A percentile compares a stretch with the other conserved stretches of the same genome.
Evolutionary conservation across 2,888 invertebrate species (phyloP).

Genomic region (Cheilosia scutellata): DNA sequence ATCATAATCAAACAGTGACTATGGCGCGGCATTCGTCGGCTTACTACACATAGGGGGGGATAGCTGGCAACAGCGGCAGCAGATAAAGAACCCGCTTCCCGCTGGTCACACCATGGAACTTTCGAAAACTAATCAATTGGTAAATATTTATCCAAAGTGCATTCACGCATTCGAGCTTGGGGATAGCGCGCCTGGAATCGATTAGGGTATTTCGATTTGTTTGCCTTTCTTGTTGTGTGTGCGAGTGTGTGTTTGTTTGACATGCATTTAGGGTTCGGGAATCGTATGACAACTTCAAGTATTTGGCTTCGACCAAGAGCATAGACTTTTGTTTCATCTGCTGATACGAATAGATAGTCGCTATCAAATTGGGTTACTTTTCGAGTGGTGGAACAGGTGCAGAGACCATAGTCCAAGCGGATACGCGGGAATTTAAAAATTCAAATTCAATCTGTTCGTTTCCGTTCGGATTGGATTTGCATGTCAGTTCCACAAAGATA

Average conservation of each 20-base stretch:
- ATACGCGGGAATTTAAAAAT: neutral
- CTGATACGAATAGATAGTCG: neutral
- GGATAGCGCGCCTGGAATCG: conserved; percentile 56
- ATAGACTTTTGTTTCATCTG: conserved; percentile 13
- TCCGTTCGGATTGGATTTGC: conserved; percentile 58
- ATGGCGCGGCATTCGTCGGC: neutral
- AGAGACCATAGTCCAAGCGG: neutral
- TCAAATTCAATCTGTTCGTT: conserved; percentile 56
- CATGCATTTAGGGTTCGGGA: neutral
- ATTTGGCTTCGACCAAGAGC: neutral
- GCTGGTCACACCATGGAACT: conserved; percentile 48
- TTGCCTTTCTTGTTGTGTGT: conserved; percentile 31
- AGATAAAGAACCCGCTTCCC: conserved; percentile 7
- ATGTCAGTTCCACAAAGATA: conserved; percentile 34
- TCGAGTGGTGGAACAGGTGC: conserved; percentile 35
- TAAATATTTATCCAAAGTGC: conserved; percentile 75
- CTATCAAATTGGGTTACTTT: conserved; percentile 55
- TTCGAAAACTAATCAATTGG: conserved; percentile 75
- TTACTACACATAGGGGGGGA: neutral
- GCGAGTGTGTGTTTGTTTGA: conserved; percentile 6
- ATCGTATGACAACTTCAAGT: neutral
- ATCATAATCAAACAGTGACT: conserved; percentile 68
- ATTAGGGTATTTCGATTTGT: conserved; percentile 74
- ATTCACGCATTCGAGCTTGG: conserved; percentile 66
- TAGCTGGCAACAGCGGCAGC: neutral